phyloP scores from a whole-genome alignment of 1,140 invertebrate genomes.

The Nasonia longicornis region DNA sequence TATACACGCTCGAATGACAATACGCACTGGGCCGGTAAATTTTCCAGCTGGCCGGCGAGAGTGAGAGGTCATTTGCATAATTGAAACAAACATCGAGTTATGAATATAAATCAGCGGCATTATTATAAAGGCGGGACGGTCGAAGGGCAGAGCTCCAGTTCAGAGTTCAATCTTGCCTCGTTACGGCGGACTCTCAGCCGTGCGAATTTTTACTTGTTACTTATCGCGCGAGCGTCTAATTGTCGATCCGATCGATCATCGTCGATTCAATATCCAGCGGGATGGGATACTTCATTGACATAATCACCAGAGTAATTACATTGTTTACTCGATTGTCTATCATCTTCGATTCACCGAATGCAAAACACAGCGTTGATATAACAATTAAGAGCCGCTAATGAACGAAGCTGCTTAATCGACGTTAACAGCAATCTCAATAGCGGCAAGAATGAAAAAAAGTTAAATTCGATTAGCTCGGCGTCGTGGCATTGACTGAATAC shows the following conservation, averaged over 20 bases:
- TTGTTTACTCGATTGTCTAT: background rate
- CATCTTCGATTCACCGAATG: no score
- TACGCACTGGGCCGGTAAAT: background rate
- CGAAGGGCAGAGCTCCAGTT: background rate
- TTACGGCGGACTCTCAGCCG: no score
- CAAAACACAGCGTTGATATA: no score
- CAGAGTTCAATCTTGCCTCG: background rate
- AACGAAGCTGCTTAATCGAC: background rate
- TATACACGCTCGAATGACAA: no score
- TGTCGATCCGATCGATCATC: background rate
- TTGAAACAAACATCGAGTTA: background rate
- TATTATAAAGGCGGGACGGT: background rate
- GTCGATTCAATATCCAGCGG: no score
- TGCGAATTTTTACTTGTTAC: no score
- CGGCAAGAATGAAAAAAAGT: constrained; percentile 3
- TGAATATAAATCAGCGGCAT: background rate
- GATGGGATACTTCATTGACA: constrained; percentile 15
- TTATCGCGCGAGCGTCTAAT: background rate
- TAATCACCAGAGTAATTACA: constrained; percentile 14
- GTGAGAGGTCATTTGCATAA: background rate
- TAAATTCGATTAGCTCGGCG: background rate
- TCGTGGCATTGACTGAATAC: background rate
- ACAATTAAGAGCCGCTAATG: background rate
- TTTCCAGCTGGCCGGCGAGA: background rate
- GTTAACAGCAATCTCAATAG: no score